Percentiles rank a stretch among this genome's conserved stretches.
phyloP scores from a whole-genome alignment of 1,140 invertebrate genomes.

The Meloidogyne chitwoodi region DNA sequence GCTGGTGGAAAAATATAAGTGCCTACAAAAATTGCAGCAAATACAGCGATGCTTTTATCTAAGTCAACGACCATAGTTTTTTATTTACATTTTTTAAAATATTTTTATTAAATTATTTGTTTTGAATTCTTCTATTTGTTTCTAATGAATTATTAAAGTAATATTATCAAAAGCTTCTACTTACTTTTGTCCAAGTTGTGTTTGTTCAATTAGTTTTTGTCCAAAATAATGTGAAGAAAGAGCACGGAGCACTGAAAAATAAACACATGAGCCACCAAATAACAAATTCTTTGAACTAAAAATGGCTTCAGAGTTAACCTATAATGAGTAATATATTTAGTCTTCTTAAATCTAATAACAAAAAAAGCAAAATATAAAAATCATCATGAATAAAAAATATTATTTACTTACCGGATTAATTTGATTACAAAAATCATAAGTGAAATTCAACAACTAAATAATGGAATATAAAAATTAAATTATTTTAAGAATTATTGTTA shows the following conservation, averaged over 20 bases:
- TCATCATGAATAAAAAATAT: too few species aligned
- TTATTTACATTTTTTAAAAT: conserved; percentile 14
- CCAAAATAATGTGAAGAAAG: conserved; percentile 9
- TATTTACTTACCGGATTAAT: background rate
- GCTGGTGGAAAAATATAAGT: conserved; percentile 57
- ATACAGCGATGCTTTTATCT: conserved; percentile 60
- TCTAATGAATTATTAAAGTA: too few species aligned
- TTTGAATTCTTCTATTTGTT: background rate
- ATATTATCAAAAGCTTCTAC: background rate
- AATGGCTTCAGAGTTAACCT: background rate
- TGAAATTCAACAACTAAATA: conserved; percentile 1
- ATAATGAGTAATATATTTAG: background rate
- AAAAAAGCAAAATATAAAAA: too few species aligned
- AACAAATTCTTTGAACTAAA: conserved; percentile 1
- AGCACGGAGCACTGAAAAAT: conserved; percentile 5
- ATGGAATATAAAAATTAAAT: background rate
- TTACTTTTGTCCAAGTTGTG: conserved; percentile 3
- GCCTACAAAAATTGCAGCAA: conserved; percentile 52
- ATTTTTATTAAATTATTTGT: background rate
- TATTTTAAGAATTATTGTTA: too few species aligned
- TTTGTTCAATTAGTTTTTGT: conserved; percentile 15
- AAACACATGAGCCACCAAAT: background rate
- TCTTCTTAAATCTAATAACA: background rate
- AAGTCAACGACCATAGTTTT: conserved; percentile 47
- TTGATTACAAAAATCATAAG: conserved; percentile 5